Evolutionary conservation across 2,888 invertebrate genomes (phyloP).

Genomic region (Abscondita cerata): DNA sequence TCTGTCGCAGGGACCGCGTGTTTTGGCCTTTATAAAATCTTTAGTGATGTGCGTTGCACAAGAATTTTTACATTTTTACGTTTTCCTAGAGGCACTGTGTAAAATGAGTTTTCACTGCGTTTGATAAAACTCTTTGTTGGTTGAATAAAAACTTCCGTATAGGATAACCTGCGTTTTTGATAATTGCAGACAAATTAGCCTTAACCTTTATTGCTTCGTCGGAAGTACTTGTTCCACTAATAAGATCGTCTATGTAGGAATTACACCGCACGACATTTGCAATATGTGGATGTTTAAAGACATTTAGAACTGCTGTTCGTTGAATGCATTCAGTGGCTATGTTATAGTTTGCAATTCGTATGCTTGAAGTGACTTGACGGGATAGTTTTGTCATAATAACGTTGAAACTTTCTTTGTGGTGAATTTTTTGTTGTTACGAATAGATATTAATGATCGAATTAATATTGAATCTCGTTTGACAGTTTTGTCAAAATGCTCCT

Average conservation of each 20-base stretch:
- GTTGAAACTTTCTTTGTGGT: constrained; percentile 1
- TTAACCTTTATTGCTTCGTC: background rate
- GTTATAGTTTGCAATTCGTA: constrained; percentile 5
- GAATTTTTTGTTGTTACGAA: background rate
- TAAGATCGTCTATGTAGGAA: constrained; percentile 12
- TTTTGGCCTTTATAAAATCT: background rate
- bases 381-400: background rate
- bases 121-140: background rate
- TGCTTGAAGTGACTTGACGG: background rate
- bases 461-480: background rate
- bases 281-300: background rate
- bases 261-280: background rate
- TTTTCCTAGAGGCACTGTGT: background rate
- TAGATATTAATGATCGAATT: constrained; percentile 2
- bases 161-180: background rate
- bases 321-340: background rate
- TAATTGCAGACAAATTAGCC: background rate
- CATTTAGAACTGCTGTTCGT: background rate
- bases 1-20: background rate
- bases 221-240: background rate
- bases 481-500: constrained; percentile 4
- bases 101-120: background rate
- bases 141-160: no score
- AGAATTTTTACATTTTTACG: constrained; percentile 1
- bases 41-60: background rate